Percentiles rank a stretch among this genome's conserved stretches.
phyloP scores from a whole-genome alignment of 2,113 vertebrate species.

The Octodon degus region DNA sequence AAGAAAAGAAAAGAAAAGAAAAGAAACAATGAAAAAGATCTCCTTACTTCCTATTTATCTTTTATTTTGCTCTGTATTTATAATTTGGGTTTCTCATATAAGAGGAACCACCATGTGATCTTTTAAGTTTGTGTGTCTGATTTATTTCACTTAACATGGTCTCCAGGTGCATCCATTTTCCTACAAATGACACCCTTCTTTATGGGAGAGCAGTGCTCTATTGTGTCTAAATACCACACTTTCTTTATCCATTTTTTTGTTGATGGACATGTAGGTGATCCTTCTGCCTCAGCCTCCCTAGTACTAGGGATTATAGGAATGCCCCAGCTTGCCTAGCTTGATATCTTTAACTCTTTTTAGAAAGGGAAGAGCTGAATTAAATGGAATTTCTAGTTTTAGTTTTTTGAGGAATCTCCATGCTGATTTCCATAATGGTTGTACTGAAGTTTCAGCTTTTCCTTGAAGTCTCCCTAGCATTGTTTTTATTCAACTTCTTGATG shows the following conservation, averaged over 20 bases:
- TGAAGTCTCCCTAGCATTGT: not conserved
- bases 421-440: not conserved
- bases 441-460: not conserved
- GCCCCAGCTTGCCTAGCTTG: not conserved
- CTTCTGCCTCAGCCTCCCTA: not conserved
- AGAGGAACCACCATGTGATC: not conserved
- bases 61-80: not conserved
- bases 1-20: no score
- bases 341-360: not conserved
- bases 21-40: no score
- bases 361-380: not conserved
- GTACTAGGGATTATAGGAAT: not conserved
- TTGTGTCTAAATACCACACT: not conserved
- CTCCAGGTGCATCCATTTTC: not conserved
- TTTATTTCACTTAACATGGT: not conserved
- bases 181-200: not conserved
- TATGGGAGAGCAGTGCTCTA: not conserved
- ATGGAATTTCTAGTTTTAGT: not conserved
- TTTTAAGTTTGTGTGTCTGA: not conserved
- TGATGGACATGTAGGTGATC: not conserved
- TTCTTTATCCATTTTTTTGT: no score
- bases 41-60: not conserved
- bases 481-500: not conserved
- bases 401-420: not conserved
- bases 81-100: not conserved